Evolutionary conservation across 2,888 invertebrate genomes (phyloP), one percentile per base, ranked within the genome.

Genomic region (Andrena trimmerana): DNA sequence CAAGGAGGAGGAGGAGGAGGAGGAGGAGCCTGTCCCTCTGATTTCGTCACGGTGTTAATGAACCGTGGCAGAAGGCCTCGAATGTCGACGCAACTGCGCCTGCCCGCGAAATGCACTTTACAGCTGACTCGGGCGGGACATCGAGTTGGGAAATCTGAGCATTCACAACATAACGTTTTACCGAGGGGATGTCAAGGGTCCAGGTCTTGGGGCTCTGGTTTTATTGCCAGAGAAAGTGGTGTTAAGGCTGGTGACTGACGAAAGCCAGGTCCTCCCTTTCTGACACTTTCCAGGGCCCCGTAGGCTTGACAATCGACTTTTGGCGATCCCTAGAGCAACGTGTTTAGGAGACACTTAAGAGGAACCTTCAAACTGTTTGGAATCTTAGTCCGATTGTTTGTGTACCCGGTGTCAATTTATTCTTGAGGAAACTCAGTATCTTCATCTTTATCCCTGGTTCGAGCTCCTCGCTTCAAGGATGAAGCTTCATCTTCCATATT

Each of bases 1-100:
- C 36, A 10, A 33, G 8, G 8, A 33, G 31, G 60, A 60, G 33
- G n/a, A 20, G 20, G 20, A 20, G 20, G 20, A 20, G 20, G 20
- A 20, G 20, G 29, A 60, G 29, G 60, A 60, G 29, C 29, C 60
- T n/a, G n/a, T 20, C 33, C 52, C 54, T 20, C 31, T 13, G 31
- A 52, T 54, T 50, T 42, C 52, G 50, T 60, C 60, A 60, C 60
- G 16, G 60, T 33, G 60, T 62, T 62, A 62, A 62, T 33, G 60
- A 62, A 33, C 60, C 60, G 31, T 33, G 60, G 60, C 60, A 16
- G 16, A n/a, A 31, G 31, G 20, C n/a, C 31, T 33, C 16, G 31
- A 24, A 4, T 0, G n/a, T 60, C 60, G 27, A 27, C 24, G 54
- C 20, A 10, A 24, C 27, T 27, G 54, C 1, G 24, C 2, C 54